Evolutionary conservation across 2,113 vertebrate genomes (phyloP).

Genomic region (Alligator sinensis): DNA sequence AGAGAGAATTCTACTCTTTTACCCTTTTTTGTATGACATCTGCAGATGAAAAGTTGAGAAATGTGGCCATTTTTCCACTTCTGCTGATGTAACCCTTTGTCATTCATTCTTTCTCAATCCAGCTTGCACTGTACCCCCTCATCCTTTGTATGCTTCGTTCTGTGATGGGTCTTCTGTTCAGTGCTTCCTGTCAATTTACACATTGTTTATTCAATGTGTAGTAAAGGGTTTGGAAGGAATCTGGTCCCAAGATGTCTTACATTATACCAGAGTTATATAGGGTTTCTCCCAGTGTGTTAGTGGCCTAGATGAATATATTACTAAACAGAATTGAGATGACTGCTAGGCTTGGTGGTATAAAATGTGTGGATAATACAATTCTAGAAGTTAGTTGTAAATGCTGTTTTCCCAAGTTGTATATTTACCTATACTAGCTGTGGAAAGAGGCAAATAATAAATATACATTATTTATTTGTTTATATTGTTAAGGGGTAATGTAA

Average conservation of each 20-base stretch:
- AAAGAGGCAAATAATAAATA: no score
- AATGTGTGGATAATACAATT: background rate
- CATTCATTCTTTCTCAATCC: background rate
- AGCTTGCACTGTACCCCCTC: background rate
- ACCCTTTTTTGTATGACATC: background rate
- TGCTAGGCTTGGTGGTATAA: background rate
- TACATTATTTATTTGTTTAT: no score
- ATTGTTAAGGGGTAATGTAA: no score
- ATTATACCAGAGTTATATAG: background rate
- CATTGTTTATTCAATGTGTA: background rate
- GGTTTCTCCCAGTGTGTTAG: background rate
- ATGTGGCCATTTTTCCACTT: rapidly evolving
- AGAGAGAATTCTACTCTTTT: background rate
- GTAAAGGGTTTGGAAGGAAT: background rate
- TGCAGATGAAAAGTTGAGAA: background rate
- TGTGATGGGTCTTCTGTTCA: background rate
- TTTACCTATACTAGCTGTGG: no score
- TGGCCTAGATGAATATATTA: background rate
- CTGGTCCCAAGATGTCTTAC: rapidly evolving
- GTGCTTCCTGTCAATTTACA: background rate
- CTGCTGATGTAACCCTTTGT: background rate
- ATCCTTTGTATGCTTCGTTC: background rate
- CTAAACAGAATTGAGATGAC: background rate
- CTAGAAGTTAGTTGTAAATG: no score
- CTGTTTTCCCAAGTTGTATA: no score